These are phyloP conservation scores for Dryomyza anilis DNA, from an alignment of 2,888 invertebrate species.

Conservation along the genomic window DNA sequence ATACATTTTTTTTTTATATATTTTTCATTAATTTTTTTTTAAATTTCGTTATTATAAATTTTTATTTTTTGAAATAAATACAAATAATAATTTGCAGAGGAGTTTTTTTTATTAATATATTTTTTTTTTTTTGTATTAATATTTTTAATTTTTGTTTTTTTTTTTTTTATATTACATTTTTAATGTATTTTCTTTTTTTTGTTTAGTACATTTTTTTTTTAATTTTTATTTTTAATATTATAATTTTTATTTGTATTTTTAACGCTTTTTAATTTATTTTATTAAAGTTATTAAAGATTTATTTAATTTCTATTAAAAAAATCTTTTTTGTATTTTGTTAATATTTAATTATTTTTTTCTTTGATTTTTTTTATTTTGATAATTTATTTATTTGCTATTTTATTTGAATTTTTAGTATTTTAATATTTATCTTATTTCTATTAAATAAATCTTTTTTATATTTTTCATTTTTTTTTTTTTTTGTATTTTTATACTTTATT, in stretches of 20 bases:
- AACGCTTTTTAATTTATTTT: constrained; percentile 18
- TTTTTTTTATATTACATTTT: background rate
- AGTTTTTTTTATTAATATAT: background rate
- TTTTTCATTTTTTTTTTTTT: background rate
- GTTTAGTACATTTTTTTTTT: constrained; percentile 24
- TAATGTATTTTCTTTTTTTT: constrained; percentile 2
- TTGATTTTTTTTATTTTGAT: background rate
- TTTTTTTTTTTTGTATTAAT: background rate
- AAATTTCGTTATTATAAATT: too few relatives aligned
- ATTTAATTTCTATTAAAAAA: constrained; percentile 23
- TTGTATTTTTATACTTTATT: background rate
- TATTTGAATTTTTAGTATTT: background rate
- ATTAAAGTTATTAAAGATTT: background rate
- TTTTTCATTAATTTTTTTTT: background rate
- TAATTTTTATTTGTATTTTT: constrained; percentile 15
- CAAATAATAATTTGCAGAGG: too few relatives aligned
- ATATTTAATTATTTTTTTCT: background rate
- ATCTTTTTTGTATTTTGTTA: constrained; percentile 26
- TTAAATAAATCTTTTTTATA: too few relatives aligned
- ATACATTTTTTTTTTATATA: background rate
- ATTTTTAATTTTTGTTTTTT: background rate
- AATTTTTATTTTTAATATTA: constrained; percentile 1
- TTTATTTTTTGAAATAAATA: too few relatives aligned
- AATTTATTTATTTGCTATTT: too few relatives aligned
- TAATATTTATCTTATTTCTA: background rate